Evolutionary conservation across 2,797 vertebrate species (phyloP).

Genomic region (Hozukius guyotensis): DNA sequence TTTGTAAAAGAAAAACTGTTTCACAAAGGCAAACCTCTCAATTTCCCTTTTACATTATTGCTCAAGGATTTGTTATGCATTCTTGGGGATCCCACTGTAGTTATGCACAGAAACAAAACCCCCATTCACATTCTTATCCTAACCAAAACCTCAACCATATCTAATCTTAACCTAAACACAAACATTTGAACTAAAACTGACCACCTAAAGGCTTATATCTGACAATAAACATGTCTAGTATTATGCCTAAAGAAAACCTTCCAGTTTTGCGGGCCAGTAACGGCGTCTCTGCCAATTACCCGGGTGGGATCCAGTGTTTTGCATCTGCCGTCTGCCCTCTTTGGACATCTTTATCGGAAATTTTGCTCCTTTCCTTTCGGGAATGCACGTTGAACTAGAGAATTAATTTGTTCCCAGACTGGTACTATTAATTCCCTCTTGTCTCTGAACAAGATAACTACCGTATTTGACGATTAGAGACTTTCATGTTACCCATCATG

Average conservation of each 20-base stretch:
- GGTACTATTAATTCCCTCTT: background rate
- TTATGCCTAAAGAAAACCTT: background rate
- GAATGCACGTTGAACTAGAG: background rate
- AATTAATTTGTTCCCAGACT: background rate
- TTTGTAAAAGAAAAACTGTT: conserved; percentile 1
- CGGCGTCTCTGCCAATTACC: background rate
- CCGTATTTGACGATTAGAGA: background rate
- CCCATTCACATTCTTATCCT: background rate
- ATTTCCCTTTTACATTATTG: conserved; percentile 2
- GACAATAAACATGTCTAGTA: conserved; percentile 14
- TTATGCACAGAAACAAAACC: conserved; percentile 9
- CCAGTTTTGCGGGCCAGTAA: background rate
- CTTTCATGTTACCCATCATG: background rate
- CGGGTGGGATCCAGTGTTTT: background rate
- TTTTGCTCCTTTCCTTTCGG: background rate
- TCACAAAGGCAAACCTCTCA: conserved; percentile 13
- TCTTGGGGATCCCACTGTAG: background rate
- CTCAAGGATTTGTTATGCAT: background rate
- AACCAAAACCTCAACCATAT: conserved; percentile 8
- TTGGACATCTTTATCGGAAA: background rate
- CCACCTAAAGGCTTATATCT: background rate
- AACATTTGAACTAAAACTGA: conserved; percentile 11
- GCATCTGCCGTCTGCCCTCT: background rate
- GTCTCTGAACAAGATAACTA: background rate
- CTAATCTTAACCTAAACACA: conserved; percentile 16